Evolutionary conservation across 2,797 vertebrate genomes (phyloP).

Genomic region (Halcyon leucocephala): DNA sequence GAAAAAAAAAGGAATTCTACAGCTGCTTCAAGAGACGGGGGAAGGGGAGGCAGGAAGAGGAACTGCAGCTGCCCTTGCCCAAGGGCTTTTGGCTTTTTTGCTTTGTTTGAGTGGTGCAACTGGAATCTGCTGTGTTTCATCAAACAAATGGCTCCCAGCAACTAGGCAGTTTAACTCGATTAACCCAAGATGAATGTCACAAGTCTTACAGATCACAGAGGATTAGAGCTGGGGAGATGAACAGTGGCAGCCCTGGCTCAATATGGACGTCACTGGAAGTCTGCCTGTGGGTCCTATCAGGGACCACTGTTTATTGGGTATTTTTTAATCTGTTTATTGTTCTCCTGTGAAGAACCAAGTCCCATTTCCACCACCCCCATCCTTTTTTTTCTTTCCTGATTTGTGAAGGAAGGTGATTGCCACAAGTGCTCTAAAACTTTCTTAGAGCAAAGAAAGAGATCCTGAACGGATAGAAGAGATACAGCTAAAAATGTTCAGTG

Average conservation of each 20-base stretch:
- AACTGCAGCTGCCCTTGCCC: background rate
- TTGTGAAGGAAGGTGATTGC: background rate
- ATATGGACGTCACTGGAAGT: background rate
- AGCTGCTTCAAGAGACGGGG: background rate
- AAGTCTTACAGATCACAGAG: slow-evolving; percentile 22
- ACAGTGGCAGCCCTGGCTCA: slow-evolving; percentile 1
- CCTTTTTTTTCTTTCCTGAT: background rate
- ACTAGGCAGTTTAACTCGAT: slow-evolving; percentile 62
- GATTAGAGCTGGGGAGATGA: slow-evolving; percentile 11
- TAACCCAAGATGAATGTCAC: slow-evolving; percentile 61
- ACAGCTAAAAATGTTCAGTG: background rate
- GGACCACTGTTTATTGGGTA: background rate
- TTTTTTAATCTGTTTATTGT: background rate
- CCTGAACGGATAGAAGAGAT: background rate
- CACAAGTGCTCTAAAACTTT: background rate
- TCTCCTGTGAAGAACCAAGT: background rate
- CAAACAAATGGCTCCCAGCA: slow-evolving; percentile 60
- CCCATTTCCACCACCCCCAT: no score
- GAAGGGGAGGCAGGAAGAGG: background rate
- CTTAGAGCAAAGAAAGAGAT: background rate
- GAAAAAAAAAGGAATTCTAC: background rate
- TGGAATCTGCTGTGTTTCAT: slow-evolving; percentile 59
- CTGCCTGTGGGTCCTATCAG: background rate
- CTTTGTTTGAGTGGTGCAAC: slow-evolving; percentile 1
- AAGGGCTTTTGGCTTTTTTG: background rate